phyloP scores from a whole-genome alignment of 2,797 vertebrate genomes.

The Tenualosa thibaudeaui region DNA sequence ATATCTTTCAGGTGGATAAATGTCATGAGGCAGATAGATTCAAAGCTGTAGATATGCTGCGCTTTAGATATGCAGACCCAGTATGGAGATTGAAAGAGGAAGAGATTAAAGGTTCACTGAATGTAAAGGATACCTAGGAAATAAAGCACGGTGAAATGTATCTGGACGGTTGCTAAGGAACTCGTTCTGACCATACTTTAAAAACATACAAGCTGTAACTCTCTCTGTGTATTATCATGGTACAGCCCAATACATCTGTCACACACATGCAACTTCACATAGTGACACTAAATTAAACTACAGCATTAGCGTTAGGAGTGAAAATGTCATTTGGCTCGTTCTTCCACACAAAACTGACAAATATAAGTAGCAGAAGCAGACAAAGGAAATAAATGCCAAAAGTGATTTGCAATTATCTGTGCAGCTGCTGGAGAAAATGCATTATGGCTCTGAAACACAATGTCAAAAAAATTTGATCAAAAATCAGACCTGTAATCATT shows the following conservation, averaged over 20 bases:
- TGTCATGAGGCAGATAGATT: not conserved
- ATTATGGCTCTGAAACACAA: not conserved
- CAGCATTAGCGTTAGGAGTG: not conserved
- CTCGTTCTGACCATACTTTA: not conserved
- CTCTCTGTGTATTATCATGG: not conserved
- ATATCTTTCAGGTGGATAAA: slow-evolving; percentile 10
- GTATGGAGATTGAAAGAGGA: not conserved
- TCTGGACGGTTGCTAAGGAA: not conserved
- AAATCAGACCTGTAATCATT: not conserved
- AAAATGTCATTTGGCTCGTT: not conserved
- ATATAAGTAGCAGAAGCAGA: not conserved
- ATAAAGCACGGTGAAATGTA: not conserved
- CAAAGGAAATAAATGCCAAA: slow-evolving; percentile 5
- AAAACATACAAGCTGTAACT: not conserved
- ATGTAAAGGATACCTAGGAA: not conserved
- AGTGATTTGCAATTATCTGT: not conserved
- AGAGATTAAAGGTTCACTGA: not conserved
- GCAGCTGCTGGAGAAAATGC: not conserved
- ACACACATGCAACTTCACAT: not conserved
- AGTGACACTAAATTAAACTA: not conserved
- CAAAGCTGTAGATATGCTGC: not conserved
- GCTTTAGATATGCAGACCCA: not conserved
- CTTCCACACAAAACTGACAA: not conserved
- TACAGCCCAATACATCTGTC: not conserved
- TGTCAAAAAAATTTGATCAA: not conserved